Evolutionary conservation across 2,888 invertebrate species (phyloP).

Genomic region (Cosmia trapezina): DNA sequence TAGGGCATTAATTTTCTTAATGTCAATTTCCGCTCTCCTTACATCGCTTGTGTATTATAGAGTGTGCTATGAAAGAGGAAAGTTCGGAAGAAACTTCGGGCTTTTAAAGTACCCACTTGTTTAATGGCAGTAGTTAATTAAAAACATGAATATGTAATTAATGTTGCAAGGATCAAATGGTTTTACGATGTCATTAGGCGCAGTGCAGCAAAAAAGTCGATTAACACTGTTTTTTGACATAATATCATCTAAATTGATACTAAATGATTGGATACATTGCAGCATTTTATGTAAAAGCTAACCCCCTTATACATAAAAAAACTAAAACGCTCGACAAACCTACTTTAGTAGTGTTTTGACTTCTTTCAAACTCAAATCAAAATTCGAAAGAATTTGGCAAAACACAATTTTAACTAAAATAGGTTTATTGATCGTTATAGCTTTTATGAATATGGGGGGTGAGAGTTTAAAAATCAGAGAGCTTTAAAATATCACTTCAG

Average conservation of each 20-base stretch:
- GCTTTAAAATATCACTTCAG: not conserved
- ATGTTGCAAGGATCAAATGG: constrained; percentile 5
- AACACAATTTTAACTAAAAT: too few relatives aligned
- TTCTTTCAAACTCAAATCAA: too few relatives aligned
- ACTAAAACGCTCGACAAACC: too few relatives aligned
- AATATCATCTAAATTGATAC: not conserved
- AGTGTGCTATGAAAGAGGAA: too few relatives aligned
- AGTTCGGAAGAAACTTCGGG: too few relatives aligned
- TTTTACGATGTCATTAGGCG: not conserved
- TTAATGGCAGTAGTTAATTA: too few relatives aligned
- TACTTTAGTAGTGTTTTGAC: too few relatives aligned
- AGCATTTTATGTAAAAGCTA: not conserved
- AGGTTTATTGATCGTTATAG: too few relatives aligned
- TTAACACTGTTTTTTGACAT: not conserved
- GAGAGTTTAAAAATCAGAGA: not conserved
- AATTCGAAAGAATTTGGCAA: too few relatives aligned
- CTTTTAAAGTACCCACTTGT: too few relatives aligned
- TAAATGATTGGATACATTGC: not conserved
- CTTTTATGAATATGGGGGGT: too few relatives aligned
- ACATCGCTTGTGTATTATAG: not conserved
- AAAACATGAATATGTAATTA: not conserved
- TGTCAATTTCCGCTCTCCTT: constrained; percentile 13
- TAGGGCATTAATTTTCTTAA: not conserved
- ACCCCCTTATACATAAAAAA: too few relatives aligned
- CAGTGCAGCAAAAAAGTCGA: not conserved